Base-by-base conservation (phyloP, 2,113 vertebrate genomes). In the Callithrix jacchus region DNA sequence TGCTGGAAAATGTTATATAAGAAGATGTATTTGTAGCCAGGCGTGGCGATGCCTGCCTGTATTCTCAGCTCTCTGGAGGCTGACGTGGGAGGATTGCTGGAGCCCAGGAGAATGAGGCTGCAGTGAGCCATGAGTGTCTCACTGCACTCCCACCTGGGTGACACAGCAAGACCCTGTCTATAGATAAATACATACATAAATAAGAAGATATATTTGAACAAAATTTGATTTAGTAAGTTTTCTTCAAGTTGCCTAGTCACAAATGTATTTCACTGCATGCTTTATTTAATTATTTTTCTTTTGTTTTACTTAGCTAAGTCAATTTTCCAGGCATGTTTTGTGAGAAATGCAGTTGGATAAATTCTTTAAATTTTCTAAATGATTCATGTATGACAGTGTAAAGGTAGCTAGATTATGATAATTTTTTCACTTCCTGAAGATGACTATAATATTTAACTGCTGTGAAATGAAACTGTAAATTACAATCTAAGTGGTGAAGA, bases 321-420 rank as follows among this genome's bases (percentile, higher is more conserved):
- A 91, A 73, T 96, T 98, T 93, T 93, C 66, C 96, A 91, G 93
- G 88, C 40, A 97, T 92, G 49, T 84, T 96, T 81, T 93, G 97
- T 94, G 88, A 97, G 52, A 98, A 97, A 91, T 80, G 49, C 32
- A 96, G 42, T 90, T 97, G 93, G 84, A 93, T 40, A 93, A 83
- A 77, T n/a, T 97, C 76, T 94, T 97, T 92, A 97, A 97, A 96
- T 98, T 97, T 88, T 97, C 64, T 74, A 61, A 96, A 58, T 95
- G 84, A 98, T 98, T 98, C 97, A 94, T 84, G 25, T 79, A 87
- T 97, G 96, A 97, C 49, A 88, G 68, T 71, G 37, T 97, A 96
- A 95, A 97, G 56, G 92, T 27, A 56, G 88, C 84, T 91, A 94
- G 56, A 93, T 93, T 58, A 96, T 86, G 64, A 95, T 91, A 96